Evolutionary conservation across 2,888 invertebrate genomes (phyloP).

Genomic region (Pachydiplax longipennis): DNA sequence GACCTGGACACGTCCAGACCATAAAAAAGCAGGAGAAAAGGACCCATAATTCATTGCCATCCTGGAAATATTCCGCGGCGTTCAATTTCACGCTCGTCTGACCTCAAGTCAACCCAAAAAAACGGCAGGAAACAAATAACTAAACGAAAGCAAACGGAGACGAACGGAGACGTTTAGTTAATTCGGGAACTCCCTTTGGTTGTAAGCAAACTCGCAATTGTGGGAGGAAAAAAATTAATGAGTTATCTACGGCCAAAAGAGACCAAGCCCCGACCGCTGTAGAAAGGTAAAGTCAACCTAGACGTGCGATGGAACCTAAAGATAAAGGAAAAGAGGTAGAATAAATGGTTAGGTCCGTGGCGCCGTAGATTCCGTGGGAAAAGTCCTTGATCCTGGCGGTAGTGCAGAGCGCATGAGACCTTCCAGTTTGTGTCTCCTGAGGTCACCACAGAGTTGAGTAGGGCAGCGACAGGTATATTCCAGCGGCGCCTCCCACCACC

Average conservation of each 20-base stretch:
- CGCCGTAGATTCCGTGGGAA: neutral
- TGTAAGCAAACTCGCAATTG: no score
- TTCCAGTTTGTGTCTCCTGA: neutral
- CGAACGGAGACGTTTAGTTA: no score
- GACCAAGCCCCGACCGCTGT: neutral
- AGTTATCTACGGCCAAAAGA: neutral
- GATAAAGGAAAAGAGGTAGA: neutral
- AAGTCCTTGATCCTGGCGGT: neutral
- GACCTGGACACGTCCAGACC: no score
- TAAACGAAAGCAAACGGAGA: no score
- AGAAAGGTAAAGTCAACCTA: neutral
- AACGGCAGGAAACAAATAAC: no score
- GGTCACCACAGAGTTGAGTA: neutral
- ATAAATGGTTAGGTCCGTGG: neutral
- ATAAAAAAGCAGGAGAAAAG: no score
- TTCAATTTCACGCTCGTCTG: no score
- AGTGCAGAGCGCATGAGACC: neutral
- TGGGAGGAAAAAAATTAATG: neutral
- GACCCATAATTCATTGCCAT: no score
- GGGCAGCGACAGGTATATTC: neutral
- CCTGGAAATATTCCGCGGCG: no score
- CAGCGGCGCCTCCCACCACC: neutral
- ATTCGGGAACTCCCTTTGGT: no score
- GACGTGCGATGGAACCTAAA: neutral
- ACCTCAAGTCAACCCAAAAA: no score